These are phyloP conservation scores for Phocides pigmalion DNA, from an alignment of 1,140 invertebrate genomes.

Conservation along the genomic window DNA sequence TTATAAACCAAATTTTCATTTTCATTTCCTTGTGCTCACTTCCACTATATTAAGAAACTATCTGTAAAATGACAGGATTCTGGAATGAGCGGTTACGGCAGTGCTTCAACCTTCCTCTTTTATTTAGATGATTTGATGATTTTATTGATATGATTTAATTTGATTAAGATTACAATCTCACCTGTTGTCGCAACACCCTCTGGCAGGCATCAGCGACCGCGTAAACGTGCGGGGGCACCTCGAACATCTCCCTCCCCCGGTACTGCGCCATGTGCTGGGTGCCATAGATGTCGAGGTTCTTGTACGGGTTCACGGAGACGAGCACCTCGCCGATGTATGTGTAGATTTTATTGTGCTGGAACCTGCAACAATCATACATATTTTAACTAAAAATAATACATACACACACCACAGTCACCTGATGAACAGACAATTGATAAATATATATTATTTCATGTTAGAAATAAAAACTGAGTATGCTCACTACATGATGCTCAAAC, in stretches of 20 bases:
- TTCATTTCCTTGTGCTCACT: too few species aligned
- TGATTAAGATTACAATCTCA: constrained; percentile 17
- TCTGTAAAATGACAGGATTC: too few species aligned
- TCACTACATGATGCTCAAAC: too few species aligned
- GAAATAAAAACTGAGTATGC: too few species aligned
- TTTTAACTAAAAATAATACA: too few species aligned
- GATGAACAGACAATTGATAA: too few species aligned
- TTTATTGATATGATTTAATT: background rate
- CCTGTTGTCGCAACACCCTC: constrained; percentile 93
- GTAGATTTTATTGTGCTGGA: constrained; percentile 94
- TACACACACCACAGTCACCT: too few species aligned
- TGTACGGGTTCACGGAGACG: constrained; percentile 96
- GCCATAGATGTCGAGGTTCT: constrained; percentile 93
- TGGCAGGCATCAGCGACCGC: constrained; percentile 98
- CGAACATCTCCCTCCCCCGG: constrained; percentile 95
- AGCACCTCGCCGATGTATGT: constrained; percentile 98
- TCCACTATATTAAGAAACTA: too few species aligned
- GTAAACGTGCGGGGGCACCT: constrained; percentile 97
- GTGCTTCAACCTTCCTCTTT: too few species aligned
- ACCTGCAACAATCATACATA: constrained; percentile 85
- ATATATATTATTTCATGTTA: too few species aligned
- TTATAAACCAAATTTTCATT: too few species aligned
- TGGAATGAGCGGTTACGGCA: too few species aligned
- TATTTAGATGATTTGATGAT: background rate
- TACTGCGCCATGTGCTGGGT: constrained; percentile 92